phyloP scores from a whole-genome alignment of 2,113 vertebrate species.

The Mastomys coucha region DNA sequence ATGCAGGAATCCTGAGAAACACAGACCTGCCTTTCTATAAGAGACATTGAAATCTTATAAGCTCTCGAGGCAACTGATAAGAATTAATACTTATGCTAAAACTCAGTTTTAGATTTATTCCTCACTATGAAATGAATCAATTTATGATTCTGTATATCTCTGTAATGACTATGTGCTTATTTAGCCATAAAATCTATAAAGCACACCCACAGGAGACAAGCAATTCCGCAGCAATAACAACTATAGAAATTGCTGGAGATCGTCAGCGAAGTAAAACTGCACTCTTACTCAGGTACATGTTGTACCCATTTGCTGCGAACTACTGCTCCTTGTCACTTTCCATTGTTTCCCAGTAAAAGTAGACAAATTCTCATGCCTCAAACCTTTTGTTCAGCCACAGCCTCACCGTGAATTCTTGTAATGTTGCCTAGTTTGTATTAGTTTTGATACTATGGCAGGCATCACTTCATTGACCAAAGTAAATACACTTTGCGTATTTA shows the following conservation, averaged over 20 bases:
- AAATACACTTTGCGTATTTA: slow-evolving; percentile 43
- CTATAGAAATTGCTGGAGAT: slow-evolving; percentile 21
- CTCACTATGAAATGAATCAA: slow-evolving; percentile 70
- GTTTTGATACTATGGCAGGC: slow-evolving; percentile 59
- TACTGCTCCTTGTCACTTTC: background rate
- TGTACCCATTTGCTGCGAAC: slow-evolving; percentile 48
- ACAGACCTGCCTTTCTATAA: background rate
- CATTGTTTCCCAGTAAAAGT: slow-evolving; percentile 34
- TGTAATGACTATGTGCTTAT: slow-evolving; percentile 57
- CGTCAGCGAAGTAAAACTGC: background rate
- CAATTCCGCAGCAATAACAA: slow-evolving; percentile 44
- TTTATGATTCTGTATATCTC: slow-evolving; percentile 54
- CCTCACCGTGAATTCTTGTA: slow-evolving; percentile 56
- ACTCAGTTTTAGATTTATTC: slow-evolving; percentile 67
- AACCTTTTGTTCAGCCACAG: slow-evolving; percentile 35
- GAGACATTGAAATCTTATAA: slow-evolving; percentile 67
- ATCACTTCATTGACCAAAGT: slow-evolving; percentile 25
- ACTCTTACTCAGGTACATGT: slow-evolving; percentile 65
- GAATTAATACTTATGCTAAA: slow-evolving; percentile 69
- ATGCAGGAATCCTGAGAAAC: slow-evolving; percentile 59
- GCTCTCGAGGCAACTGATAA: slow-evolving; percentile 63
- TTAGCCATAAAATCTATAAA: slow-evolving; percentile 64
- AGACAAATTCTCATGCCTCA: background rate
- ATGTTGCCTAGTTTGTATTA: background rate
- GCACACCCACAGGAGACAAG: slow-evolving; percentile 6